Conservation (phyloP, 2,888 invertebrate species). For the Halictus ligatus region DNA sequence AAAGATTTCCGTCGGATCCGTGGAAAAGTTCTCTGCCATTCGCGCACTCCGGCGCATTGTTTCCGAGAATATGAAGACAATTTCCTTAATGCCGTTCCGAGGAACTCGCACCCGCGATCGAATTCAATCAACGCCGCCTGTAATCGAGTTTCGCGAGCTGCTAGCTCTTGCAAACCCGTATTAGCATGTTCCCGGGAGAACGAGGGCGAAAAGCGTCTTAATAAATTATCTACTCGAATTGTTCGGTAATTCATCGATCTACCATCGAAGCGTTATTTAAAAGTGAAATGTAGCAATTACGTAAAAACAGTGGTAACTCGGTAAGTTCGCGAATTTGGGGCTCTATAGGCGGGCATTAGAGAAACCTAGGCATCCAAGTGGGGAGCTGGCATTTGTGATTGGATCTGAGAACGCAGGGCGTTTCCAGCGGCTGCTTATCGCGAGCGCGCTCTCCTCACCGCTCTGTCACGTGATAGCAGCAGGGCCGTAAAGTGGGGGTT, state of each 20-base stretch:
- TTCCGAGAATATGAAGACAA: slow-evolving; percentile 6
- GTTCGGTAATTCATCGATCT: background rate
- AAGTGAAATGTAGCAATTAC: background rate
- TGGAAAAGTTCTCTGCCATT: background rate
- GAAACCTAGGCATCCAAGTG: background rate
- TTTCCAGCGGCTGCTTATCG: background rate
- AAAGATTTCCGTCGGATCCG: background rate
- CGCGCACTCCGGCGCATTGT: background rate
- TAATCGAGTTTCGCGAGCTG: slow-evolving; percentile 58
- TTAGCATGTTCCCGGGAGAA: slow-evolving; percentile 19
- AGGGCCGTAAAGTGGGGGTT: too few relatives aligned
- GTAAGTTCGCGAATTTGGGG: background rate
- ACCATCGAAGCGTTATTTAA: background rate
- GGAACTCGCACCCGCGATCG: slow-evolving; percentile 37
- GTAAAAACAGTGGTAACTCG: background rate
- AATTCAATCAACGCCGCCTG: slow-evolving; percentile 42
- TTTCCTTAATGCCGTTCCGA: background rate
- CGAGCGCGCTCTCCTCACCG: background rate
- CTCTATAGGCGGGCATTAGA: background rate
- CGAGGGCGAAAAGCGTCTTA: background rate
- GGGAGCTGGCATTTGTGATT: background rate
- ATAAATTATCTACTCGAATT: background rate
- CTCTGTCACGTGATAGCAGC: background rate
- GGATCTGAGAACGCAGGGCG: background rate
- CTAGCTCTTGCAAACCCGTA: slow-evolving; percentile 20